A percentile compares a stretch with the other conserved stretches of the same genome.
Evolutionary conservation across 2,113 vertebrate species (phyloP).

Genomic region (Calidris pugnax): DNA sequence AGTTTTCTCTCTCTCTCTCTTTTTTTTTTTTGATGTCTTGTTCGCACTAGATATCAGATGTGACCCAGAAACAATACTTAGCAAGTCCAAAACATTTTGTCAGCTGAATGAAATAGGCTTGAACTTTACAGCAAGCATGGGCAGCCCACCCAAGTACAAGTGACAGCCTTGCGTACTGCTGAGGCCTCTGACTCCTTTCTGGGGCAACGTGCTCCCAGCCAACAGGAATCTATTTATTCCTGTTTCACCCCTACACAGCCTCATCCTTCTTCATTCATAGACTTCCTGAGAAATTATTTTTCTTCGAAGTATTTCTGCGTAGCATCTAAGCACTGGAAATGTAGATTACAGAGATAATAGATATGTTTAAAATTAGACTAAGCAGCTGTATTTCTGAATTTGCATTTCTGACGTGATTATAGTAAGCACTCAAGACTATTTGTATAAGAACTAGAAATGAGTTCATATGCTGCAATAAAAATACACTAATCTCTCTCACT

Average conservation of each 20-base stretch:
- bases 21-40: not conserved
- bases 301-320: conserved; percentile 43
- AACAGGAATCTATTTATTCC: not conserved
- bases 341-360: conserved; percentile 40
- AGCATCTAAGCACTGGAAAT: not conserved
- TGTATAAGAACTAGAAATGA: not conserved
- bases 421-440: conserved; percentile 32
- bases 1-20: not conserved
- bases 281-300: conserved; percentile 12
- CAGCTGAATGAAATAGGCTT: not conserved
- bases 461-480: not conserved
- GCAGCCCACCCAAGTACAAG: not conserved
- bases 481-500: not conserved
- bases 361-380: conserved; percentile 52
- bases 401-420: conserved; percentile 61
- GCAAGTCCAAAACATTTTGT: not conserved
- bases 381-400: conserved; percentile 62
- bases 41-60: not conserved
- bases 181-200: not conserved
- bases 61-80: not conserved
- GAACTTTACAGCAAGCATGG: not conserved
- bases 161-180: not conserved
- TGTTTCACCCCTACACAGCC: not conserved
- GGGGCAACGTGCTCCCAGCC: not conserved
- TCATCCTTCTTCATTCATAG: conserved; percentile 3